Evolutionary conservation across 2,888 invertebrate genomes (phyloP), one percentile per base, ranked within the genome.

Genomic region (Apeira syringaria): DNA sequence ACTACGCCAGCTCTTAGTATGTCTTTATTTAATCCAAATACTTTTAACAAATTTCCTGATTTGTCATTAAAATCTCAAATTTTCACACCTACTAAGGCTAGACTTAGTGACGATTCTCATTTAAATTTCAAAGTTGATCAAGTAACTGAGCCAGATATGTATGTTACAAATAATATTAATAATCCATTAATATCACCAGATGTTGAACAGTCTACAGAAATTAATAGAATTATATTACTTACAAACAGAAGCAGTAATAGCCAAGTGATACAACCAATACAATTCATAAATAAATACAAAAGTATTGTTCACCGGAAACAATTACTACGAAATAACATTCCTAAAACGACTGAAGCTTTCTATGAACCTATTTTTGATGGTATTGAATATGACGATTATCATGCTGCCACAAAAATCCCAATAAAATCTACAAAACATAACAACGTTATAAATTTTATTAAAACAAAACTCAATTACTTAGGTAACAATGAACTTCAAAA

Each of bases 341-440:
- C 40, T 45, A 35, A 20, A 3, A 11, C 26, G 13, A 30, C 26
- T 27, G 15, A 24, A 10, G 25, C 29, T 10, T 35, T 27, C 2
- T 12, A 12, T 1, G 3, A 34, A 13, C 54, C 59, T 8, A 29
- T 52, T n/a, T 41, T 41, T 5, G 55, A 28, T 26, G 55, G 55
- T 10, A 43, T 59, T 5, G 56, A 59, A 2, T 58, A 63, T 15
- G 59, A 65, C 13, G 50, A 67, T 22, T 48, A 55, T 5, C 15
- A 39, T 40, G 1, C 31, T 5, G 44, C 41, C 5, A 59, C 54
- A 25, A 9, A 22, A 9, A 46, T 22, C 30, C 5, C 8, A 2
- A 15, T 0, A 2, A 44, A 29, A 15, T 49, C 62, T 41, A 47
- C 41, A 13, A 7, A 52, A 5, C 32, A 60, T 2, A 36, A 42